A percentile compares a stretch with the other conserved stretches of the same genome.
These are phyloP conservation scores for Mirounga angustirostris DNA, from an alignment of 2,113 vertebrate genomes.

Conservation along the genomic window DNA sequence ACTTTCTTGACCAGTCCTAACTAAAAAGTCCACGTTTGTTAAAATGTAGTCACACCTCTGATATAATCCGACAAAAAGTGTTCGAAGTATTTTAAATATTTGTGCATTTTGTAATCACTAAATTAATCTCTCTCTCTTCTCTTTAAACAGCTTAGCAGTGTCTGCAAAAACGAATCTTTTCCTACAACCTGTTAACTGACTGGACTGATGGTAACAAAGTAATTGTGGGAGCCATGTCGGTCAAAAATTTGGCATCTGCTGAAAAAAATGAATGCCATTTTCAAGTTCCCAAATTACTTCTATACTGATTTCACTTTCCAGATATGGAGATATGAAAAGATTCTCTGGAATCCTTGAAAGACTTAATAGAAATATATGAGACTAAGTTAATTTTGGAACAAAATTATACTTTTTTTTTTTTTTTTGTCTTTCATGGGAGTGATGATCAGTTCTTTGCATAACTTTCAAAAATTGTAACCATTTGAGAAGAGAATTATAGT, in stretches of 20 bases:
- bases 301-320: constrained; percentile 81
- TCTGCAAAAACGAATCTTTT: constrained; percentile 77
- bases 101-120: constrained; percentile 75
- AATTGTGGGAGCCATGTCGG: constrained; percentile 79
- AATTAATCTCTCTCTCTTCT: constrained; percentile 83
- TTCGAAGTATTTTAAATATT: constrained; percentile 76
- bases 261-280: constrained; percentile 83
- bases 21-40: constrained; percentile 68
- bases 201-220: constrained; percentile 80
- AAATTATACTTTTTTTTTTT: constrained; percentile 66
- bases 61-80: constrained; percentile 71
- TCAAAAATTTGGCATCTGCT: constrained; percentile 81
- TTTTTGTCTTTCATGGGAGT: constrained; percentile 80
- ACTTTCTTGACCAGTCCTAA: constrained; percentile 71
- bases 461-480: constrained; percentile 76
- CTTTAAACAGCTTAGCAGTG: constrained; percentile 84
- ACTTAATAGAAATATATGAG: constrained; percentile 79
- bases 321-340: constrained; percentile 78
- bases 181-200: constrained; percentile 81
- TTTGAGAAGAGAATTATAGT: constrained; percentile 80
- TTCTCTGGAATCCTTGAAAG: constrained; percentile 76
- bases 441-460: constrained; percentile 79
- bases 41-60: constrained; percentile 75
- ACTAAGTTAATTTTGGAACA: constrained; percentile 83
- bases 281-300: constrained; percentile 81